phyloP scores from a whole-genome alignment of 2,888 invertebrate genomes.

The Sinohyriopsis cumingii region DNA sequence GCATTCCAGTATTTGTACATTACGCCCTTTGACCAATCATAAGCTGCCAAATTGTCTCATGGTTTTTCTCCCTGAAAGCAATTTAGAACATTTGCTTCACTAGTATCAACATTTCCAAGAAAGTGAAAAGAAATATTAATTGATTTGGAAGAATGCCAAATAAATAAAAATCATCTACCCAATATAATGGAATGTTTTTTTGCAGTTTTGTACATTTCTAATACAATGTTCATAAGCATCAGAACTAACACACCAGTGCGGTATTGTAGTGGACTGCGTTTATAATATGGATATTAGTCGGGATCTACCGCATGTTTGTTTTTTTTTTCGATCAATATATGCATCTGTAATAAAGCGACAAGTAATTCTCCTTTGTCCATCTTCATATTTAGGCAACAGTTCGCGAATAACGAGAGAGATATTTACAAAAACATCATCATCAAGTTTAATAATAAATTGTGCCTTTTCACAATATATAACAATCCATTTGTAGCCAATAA shows the following conservation, averaged over 20 bases:
- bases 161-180: constrained; percentile 8
- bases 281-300: background rate
- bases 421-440: constrained; percentile 55
- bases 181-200: background rate
- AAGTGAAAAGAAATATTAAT: background rate
- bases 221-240: background rate
- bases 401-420: constrained; percentile 39
- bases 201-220: constrained; percentile 1
- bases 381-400: no score
- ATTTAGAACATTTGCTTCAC: no score
- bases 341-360: no score
- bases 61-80: no score
- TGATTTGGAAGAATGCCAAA: constrained; percentile 5
- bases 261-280: background rate
- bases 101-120: no score
- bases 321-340: background rate
- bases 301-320: constrained; percentile 1
- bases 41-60: no score
- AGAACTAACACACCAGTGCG: constrained; percentile 2
- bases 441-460: constrained; percentile 47
- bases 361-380: no score
- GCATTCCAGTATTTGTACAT: no score
- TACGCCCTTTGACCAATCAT: no score
- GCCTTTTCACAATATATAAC: constrained; percentile 43
- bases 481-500: constrained; percentile 53